Base-by-base conservation (phyloP, 1,140 invertebrate genomes). In the Lepidostoma basale region DNA sequence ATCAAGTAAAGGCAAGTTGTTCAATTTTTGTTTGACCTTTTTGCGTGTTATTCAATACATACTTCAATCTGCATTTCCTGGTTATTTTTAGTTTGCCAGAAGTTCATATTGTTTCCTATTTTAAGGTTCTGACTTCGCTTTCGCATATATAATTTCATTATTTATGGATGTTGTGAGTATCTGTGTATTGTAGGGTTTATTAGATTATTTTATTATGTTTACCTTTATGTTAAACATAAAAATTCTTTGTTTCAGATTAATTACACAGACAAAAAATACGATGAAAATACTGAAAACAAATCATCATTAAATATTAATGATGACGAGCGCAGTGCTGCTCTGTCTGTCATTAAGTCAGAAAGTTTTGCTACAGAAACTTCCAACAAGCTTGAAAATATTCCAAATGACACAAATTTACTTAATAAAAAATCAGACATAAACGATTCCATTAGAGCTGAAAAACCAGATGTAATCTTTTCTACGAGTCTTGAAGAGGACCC, bases 31-130 rank as follows among this genome's bases (percentile, higher is more conserved):
- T 56, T 28, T 65, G 62, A 65, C 62, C 62, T 65, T 65, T 65
- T 39, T 40, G 45, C 36, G 40, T 65, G 62, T 65, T 65, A 65
- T 52, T 52, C 62, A 65, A 65, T 65, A 59, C 49, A 26, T 66
- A 28, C 23, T 23, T 45, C 49, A 30, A 58, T 66, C 58, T 44
- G n/a, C 62, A 67, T 67, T 71, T 71, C 44, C 62, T 52, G 45
- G 70, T 68, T 72, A 72, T 72, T 72, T 68, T 62, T 72, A 72
- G 70, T 68, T 30, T 52, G 22, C 26, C 12, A 42, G 63, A 54
- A 69, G 56, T 72, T 62, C 59, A 68, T 60, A 52, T 26, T 28
- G 56, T 36, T 30, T 44, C 36, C 67, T 65, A 64, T 64, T 68
- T 58, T 47, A 71, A 52, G 30, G 36, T 62, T n/a, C 49, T 3